A percentile compares a stretch with the other conserved stretches of the same genome.
Conservation (phyloP, 2,113 vertebrate genomes). For the Rhinoderma darwinii region DNA sequence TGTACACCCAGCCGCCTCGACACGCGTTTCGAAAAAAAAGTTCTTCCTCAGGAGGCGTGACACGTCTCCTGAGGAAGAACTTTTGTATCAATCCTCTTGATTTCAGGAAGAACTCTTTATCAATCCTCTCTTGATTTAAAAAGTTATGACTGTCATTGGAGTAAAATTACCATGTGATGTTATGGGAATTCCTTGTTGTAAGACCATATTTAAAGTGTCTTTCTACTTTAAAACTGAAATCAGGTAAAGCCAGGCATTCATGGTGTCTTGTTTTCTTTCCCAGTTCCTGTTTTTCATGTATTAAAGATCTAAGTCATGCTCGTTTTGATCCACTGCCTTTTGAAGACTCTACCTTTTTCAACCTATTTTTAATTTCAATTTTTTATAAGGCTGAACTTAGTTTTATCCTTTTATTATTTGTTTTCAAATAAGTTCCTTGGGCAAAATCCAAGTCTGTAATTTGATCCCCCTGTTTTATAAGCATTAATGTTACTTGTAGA, state of each 20-base stretch:
- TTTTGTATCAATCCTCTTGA: too few species aligned
- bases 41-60: too few species aligned
- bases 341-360: constrained; percentile 34
- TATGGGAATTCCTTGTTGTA: neutral
- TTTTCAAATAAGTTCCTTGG: constrained; percentile 1
- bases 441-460: constrained; percentile 24
- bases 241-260: neutral
- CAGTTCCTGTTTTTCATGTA: constrained; percentile 29
- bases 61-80: too few species aligned
- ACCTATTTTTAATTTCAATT: constrained; percentile 22
- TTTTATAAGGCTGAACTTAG: constrained; percentile 7
- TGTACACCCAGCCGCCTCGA: too few species aligned
- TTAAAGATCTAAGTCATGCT: constrained; percentile 49
- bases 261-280: constrained; percentile 2
- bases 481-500: neutral
- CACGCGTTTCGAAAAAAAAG: too few species aligned
- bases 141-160: too few species aligned
- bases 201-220: neutral
- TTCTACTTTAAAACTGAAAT: neutral
- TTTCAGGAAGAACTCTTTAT: too few species aligned
- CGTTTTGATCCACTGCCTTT: constrained; percentile 8
- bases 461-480: neutral
- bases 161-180: too few species aligned
- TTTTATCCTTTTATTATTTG: neutral
- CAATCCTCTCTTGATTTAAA: too few species aligned